phyloP scores from a whole-genome alignment of 37 sponge, comb jelly and placozoan species.

The Ephydatia muelleri region DNA sequence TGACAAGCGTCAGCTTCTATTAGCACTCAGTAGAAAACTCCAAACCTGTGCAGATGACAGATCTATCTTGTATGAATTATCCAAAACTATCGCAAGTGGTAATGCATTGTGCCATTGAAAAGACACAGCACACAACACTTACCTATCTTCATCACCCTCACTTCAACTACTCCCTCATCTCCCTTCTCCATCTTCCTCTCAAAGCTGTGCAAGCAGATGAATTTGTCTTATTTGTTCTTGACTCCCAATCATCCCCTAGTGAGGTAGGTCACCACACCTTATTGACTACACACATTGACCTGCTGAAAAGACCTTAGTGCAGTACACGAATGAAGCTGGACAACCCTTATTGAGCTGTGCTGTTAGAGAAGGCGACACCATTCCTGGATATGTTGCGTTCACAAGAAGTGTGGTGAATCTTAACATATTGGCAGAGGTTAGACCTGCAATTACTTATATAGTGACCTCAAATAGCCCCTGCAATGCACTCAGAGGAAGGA shows the following conservation, averaged over 20 bases:
- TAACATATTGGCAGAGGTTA: conserved; percentile 10
- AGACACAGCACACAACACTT: background rate
- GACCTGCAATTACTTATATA: background rate
- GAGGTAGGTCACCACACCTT: background rate
- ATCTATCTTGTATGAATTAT: background rate
- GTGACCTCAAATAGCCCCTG: too few species aligned
- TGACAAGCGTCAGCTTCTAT: conserved; percentile 19
- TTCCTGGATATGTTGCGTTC: conserved; percentile 35
- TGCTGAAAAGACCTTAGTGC: background rate
- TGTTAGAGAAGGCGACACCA: conserved; percentile 21
- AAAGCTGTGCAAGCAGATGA: conserved; percentile 12
- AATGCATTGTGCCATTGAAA: background rate
- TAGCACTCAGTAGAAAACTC: background rate
- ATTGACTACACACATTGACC: too few species aligned
- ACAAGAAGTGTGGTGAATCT: conserved; percentile 7
- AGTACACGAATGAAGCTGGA: background rate
- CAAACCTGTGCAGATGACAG: background rate
- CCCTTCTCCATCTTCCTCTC: background rate
- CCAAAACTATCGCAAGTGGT: background rate
- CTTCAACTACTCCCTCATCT: background rate
- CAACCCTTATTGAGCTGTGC: background rate
- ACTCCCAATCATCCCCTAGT: background rate
- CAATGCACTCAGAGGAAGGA: conserved; percentile 9
- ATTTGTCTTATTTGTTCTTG: background rate
- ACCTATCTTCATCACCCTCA: background rate